A percentile compares a stretch with the other conserved stretches of the same genome.
Conservation (phyloP, 2,888 invertebrate genomes). For the Spodoptera picta region DNA sequence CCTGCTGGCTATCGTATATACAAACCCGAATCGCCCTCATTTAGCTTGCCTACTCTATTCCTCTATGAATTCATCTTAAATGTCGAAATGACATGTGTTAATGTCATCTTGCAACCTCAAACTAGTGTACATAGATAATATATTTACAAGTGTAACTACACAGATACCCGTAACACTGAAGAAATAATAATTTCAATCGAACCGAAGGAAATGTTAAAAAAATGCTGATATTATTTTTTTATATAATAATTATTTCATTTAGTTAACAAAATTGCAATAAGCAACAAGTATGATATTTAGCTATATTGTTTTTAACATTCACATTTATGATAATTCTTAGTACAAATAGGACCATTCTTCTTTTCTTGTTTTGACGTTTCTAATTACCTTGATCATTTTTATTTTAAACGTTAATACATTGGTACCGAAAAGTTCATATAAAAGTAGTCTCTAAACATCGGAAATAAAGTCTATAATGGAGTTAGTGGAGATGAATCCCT, state of each 20-base stretch:
- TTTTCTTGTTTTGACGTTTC: too few relatives aligned
- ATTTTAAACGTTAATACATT: too few relatives aligned
- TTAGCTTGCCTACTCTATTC: constrained; percentile 11
- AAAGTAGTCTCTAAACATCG: too few relatives aligned
- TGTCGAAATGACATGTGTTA: constrained; percentile 28
- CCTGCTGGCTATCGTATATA: too few relatives aligned
- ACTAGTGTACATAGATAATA: constrained; percentile 43
- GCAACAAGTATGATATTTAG: background rate
- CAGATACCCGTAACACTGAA: constrained; percentile 61
- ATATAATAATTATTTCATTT: too few relatives aligned
- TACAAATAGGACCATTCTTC: too few relatives aligned
- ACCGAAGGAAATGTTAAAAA: constrained; percentile 27
- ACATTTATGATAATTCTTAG: constrained; percentile 15
- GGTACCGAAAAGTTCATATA: too few relatives aligned
- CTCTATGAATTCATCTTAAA: constrained; percentile 25
- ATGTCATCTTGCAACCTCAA: constrained; percentile 10
- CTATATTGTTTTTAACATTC: background rate
- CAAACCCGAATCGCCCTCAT: background rate
- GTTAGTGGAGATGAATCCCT: too few relatives aligned
- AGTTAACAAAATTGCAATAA: too few relatives aligned
- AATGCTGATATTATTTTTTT: constrained; percentile 14
- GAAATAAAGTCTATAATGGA: too few relatives aligned
- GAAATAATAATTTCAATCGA: constrained; percentile 32
- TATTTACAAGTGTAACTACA: constrained; percentile 58
- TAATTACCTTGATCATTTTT: too few relatives aligned